Base-by-base conservation (phyloP, 2,113 vertebrate species). In the Osmerus mordax region DNA sequence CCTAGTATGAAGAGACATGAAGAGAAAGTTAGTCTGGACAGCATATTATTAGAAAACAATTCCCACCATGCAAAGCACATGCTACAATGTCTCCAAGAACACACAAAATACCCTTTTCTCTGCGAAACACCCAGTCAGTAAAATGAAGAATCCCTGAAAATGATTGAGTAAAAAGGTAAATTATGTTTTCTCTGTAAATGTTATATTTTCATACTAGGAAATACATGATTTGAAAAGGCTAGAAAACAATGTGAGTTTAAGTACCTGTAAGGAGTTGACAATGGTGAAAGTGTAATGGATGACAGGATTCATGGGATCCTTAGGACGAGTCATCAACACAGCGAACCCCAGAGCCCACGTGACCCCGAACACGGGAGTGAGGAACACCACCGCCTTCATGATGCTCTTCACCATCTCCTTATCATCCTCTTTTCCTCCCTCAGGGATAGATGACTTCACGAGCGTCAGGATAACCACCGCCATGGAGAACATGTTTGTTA, bases 391-490 rank as follows among this genome's bases (percentile, higher is more conserved):
- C 19, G 91, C 92, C 80, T 91, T 94, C 15, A 93, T 52, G 67
- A 94, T 90, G 66, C 89, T 87, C 69, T 91, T 94, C 13, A 71
- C 86, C 5, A 87, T 89, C 4, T 93, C 88, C 66, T 86, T 92
- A 14, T 93, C 86, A 16, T 89, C 74, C 0, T 78, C 18, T 28
- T 88, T 90, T 65, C 74, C 82, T 60, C 77, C 64, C 4, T 92
- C 91, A 0, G 89, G 84, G n/a, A 73, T 75, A 0, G 79, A 87
- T 13, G 95, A 91, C 77, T 94, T 94, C 62, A 94, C 32, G 70
- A 98, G 92, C 65, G 95, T 99, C 56, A 91, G 62, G 61, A 98
- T 94, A 71, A 98, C 96, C n/a, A 98, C 92, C 0, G 85, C 66
- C 0, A 96, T 93, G 65, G 94, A 93, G 75, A 94, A 93, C 13